phyloP scores from a whole-genome alignment of 2,113 vertebrate genomes.

The Crotalus helleri region DNA sequence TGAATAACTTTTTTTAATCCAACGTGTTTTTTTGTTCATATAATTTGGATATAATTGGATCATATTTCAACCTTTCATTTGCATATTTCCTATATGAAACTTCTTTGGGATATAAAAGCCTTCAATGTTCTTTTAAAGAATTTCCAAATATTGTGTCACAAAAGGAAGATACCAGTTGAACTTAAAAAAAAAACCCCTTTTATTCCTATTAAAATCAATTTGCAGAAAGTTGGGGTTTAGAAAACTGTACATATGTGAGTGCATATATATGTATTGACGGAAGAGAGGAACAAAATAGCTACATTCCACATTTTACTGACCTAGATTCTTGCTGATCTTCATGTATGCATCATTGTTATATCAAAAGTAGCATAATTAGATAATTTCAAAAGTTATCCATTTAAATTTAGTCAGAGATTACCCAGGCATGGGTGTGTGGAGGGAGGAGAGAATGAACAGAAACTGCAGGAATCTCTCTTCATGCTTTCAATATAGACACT shows the following conservation, averaged over 20 bases:
- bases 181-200: not conserved
- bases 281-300: not conserved
- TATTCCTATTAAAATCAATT: not conserved
- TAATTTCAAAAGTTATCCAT: not conserved
- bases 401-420: not conserved
- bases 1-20: not conserved
- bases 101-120: not conserved
- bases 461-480: not conserved
- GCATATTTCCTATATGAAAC: not conserved
- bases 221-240: not conserved
- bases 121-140: not conserved
- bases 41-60: not conserved
- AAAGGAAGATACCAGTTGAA: not conserved
- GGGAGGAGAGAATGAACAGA: not conserved
- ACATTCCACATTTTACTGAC: not conserved
- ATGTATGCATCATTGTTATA: not conserved
- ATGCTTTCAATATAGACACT: not conserved
- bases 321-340: not conserved
- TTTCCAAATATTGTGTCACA: not conserved
- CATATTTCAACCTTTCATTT: not conserved
- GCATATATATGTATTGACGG: not conserved
- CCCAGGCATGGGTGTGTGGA: not conserved
- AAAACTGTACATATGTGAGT: not conserved
- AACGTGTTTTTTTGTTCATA: not conserved
- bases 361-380: not conserved